A percentile compares a stretch with the other conserved stretches of the same genome.
phyloP scores from a whole-genome alignment of 2,113 vertebrate genomes.

The Neogobius melanostomus region DNA sequence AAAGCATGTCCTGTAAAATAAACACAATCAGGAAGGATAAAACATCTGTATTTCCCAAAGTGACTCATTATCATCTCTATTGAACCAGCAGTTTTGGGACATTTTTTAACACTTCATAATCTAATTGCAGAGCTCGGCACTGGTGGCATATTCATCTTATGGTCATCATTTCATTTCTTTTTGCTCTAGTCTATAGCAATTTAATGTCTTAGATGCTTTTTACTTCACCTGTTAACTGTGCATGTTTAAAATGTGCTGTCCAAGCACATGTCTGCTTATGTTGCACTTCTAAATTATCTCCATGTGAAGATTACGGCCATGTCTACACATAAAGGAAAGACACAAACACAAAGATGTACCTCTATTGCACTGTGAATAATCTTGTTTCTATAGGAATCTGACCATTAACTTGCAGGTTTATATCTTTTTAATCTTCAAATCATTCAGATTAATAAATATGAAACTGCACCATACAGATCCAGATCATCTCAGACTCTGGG shows the following conservation, averaged over 20 bases:
- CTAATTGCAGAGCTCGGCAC: no score
- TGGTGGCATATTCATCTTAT: no score
- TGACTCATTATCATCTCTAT: constrained; percentile 31
- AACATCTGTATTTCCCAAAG: constrained; percentile 38
- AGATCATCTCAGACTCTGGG: constrained; percentile 17
- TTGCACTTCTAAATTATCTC: neutral
- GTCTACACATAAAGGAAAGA: neutral
- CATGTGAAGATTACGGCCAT: neutral
- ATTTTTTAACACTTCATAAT: no score
- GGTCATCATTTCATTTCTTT: no score
- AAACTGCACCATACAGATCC: neutral
- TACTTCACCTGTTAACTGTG: no score
- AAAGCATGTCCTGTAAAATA: constrained; percentile 46
- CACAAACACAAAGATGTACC: neutral
- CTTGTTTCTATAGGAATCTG: no score
- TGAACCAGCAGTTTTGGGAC: no score
- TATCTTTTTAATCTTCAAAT: constrained; percentile 15
- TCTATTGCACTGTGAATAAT: neutral
- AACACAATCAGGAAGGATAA: constrained; percentile 74
- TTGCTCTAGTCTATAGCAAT: neutral
- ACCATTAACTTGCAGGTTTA: no score
- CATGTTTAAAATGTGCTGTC: neutral
- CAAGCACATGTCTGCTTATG: constrained; percentile 17
- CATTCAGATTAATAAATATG: constrained; percentile 7
- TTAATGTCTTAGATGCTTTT: neutral